Evolutionary conservation across 2,888 invertebrate genomes (phyloP), one percentile per base, ranked within the genome.

Genomic region (Dendrolimus pini): DNA sequence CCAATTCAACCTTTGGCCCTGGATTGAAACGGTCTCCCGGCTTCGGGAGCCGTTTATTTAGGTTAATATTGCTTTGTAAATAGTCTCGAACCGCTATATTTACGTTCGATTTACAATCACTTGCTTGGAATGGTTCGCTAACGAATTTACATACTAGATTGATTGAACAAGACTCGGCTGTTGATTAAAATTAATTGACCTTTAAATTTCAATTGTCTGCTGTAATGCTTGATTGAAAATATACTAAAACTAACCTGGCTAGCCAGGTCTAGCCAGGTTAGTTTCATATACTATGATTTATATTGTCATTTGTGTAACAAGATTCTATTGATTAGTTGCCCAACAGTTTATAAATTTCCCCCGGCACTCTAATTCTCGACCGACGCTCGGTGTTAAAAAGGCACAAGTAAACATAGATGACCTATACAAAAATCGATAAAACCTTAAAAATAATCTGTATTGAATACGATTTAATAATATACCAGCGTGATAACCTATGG

Each of bases 401-500:
- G 13, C 56, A 61, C 54, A 41, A 7, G 14, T 54, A 54, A 67
- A 67, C 62, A 66, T 55, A 54, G 63, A 65, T 65, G 65, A 67
- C 64, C 70, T 65, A 59, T 57, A 60, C 14, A 30, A 54, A 53
- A 55, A 54, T 58, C 54, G 61, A 66, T 67, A 63, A 59, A 61
- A 61, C 58, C 59, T 55, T 66, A 62, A 66, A 68, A 70, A 71
- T 70, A 66, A 66, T 69, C 55, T 57, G 60, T 57, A 62, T 59
- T 61, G 56, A 65, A 57, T 75, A 62, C 67, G 70, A 72, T 68
- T 62, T 65, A 70, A 67, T 65, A 62, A 67, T 69, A 63, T 65
- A 59, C 59, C 61, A 60, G 58, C 52, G 52, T 58, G 85, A 86
- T 86, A 85, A 83, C 85, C 83, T 65, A 55, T 59, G 59, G 76